These are phyloP conservation scores for Pan paniscus DNA, from an alignment of 2,113 vertebrate species.

Conservation along the genomic window DNA sequence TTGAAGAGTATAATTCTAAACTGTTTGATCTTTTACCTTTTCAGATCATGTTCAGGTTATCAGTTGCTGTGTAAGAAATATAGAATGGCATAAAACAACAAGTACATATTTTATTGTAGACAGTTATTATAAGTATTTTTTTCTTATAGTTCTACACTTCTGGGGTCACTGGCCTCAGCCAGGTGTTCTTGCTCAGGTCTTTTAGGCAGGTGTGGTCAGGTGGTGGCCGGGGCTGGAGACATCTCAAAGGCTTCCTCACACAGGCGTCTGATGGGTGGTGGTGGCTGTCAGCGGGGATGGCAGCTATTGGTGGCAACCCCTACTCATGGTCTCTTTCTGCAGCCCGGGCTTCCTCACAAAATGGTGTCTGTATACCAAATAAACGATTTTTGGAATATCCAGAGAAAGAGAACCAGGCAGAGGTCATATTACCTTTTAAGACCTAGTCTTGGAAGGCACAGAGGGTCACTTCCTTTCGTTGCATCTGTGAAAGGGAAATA, in stretches of 20 bases:
- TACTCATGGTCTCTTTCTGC: neutral
- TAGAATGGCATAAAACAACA: neutral
- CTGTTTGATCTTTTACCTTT: neutral
- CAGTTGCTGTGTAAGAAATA: neutral
- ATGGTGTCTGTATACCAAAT: neutral
- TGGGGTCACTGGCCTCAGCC: neutral
- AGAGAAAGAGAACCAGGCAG: neutral
- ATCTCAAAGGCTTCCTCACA: neutral
- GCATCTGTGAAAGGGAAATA: no score
- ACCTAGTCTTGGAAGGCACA: neutral
- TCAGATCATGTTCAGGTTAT: neutral
- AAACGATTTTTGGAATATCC: no score
- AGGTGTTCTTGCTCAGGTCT: neutral
- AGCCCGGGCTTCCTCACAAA: neutral
- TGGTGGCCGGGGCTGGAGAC: no score
- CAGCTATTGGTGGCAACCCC: neutral
- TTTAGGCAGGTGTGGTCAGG: neutral
- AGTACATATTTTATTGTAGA: neutral
- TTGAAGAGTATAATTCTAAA: neutral
- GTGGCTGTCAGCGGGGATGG: neutral
- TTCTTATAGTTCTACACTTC: neutral
- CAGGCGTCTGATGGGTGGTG: neutral
- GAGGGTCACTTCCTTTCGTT: rapidly evolving
- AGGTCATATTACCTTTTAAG: neutral
- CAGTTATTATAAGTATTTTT: neutral